Evolutionary conservation across 1,140 invertebrate genomes (phyloP), one percentile per base, ranked within the genome.

Genomic region (Trichonephila clavipes): DNA sequence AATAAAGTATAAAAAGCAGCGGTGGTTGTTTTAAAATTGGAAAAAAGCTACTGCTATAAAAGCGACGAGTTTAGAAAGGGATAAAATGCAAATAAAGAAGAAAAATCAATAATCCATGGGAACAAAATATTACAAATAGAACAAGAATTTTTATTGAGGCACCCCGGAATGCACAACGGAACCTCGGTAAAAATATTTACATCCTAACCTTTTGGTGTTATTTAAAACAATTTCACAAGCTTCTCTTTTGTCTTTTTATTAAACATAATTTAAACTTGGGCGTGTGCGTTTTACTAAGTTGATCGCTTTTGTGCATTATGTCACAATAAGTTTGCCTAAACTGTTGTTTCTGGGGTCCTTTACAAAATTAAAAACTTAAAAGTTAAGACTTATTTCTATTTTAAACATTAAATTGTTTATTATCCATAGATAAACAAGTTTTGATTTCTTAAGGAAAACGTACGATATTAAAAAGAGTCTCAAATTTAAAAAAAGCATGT

Each of bases 1-100:
- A 89, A 89, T 89, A 89, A 77, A 77, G 64, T 89, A 89, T 89
- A 89, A 89, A 89, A 88, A 64, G 66, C 88, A 40, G 64, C 34
- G 19, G 88, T 61, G 62, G 64, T 89, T 58, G 19, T 24, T 89
- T 89, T 89, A 64, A 72, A 89, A 89, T 89, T 77, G 88, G 40
- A 77, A 89, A 88, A 89, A 34, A 77, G 44, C 88, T 58, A 58
- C 88, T 51, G 44, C 44, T 58, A 88, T 64, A 64, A 88, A 88
- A 64, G 34, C 24, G 28, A 66, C 64, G 34, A 58, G 51, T 89
- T 89, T 89, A 19, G 64, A 34, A 64, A 40, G 51, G 66, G n/a
- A 77, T 72, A 89, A 89, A 72, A 89, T 89, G 44, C 69, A 89
- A 89, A 89, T 62, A 62, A 62, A 16, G 86, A 19, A 34, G 34